Evolutionary conservation across 2,888 invertebrate genomes (phyloP), one percentile per base, ranked within the genome.

Genomic region (Leistus spinibarbis): DNA sequence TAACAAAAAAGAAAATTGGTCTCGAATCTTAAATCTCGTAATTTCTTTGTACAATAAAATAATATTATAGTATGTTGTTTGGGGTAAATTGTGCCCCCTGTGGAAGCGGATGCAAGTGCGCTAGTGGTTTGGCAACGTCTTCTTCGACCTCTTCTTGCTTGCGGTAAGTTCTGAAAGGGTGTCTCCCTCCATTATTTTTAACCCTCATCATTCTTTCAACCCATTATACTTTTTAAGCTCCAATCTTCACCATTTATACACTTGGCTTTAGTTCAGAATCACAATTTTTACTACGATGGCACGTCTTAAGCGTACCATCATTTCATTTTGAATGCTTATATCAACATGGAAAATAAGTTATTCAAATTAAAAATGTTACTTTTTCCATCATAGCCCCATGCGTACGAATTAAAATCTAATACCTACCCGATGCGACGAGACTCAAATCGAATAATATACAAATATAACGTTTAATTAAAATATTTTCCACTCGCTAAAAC

Each of bases 211-310:
- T 69, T 75, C 72, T 72, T 76, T 76, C 73, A 76, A 78, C 76
- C 89, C 89, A 90, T 90, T 90, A 90, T 90, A 90, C 90, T 90
- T 90, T 90, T 90, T 90, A 90, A 90, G 90, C 90, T 87, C 90
- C 90, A 90, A 90, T 90, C 90, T 90, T 89, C 88, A 88, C 89
- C 90, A 89, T 90, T 88, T 90, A 89, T 89, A 90, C 89, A 90
- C 89, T 89, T 90, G 90, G 90, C 90, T 90, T 90, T 90, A 89
- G 89, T 88, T 88, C 87, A 87, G 89, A 90, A 90, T 90, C 90
- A 89, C 90, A 90, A 90, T 90, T 90, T 90, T 90, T 90, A 88
- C 89, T 88, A 88, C 88, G 88, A 88, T 87, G 89, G 90, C 90
- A 90, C 90, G 90, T 90, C 90, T 85, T 84, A 27, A 85, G 82